A percentile compares a stretch with the other conserved stretches of the same genome.
These are phyloP conservation scores for Phengaris alcon DNA, from an alignment of 2,888 invertebrate species.

Conservation along the genomic window DNA sequence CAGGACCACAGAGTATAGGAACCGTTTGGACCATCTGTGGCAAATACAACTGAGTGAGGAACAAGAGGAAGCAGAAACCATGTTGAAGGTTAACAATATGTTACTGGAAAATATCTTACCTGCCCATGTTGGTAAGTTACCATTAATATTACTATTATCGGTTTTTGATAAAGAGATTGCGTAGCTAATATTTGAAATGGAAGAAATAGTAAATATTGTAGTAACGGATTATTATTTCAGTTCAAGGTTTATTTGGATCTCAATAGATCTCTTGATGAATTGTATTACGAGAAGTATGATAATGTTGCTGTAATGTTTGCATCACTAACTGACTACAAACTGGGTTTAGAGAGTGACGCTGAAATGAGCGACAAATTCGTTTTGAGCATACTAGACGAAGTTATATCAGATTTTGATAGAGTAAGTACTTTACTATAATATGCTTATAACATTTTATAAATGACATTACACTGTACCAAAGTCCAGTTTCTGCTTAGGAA, in stretches of 20 bases:
- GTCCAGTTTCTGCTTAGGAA: no score
- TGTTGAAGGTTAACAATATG: constrained; percentile 92
- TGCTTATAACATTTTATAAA: neutral
- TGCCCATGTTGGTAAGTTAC: constrained; percentile 88
- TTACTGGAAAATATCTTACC: constrained; percentile 95
- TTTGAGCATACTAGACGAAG: constrained; percentile 89
- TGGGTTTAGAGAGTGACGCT: constrained; percentile 82
- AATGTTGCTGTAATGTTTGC: constrained; percentile 98
- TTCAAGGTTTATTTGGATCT: constrained; percentile 87
- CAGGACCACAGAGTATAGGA: constrained; percentile 93
- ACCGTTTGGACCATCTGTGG: constrained; percentile 89
- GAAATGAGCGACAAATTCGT: constrained; percentile 83
- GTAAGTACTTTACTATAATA: constrained; percentile 62
- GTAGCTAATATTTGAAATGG: no score
- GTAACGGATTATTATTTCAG: constrained; percentile 63
- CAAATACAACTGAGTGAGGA: constrained; percentile 86
- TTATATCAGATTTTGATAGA: constrained; percentile 96
- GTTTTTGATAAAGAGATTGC: no score
- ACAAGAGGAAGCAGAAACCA: constrained; percentile 91
- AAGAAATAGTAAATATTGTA: no score
- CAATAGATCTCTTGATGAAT: constrained; percentile 84
- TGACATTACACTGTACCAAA: no score
- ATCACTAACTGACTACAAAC: constrained; percentile 89
- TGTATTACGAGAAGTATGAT: constrained; percentile 93
- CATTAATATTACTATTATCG: neutral